Conservation (phyloP, 2,888 invertebrate species). For the Stenotaenia linearis region DNA sequence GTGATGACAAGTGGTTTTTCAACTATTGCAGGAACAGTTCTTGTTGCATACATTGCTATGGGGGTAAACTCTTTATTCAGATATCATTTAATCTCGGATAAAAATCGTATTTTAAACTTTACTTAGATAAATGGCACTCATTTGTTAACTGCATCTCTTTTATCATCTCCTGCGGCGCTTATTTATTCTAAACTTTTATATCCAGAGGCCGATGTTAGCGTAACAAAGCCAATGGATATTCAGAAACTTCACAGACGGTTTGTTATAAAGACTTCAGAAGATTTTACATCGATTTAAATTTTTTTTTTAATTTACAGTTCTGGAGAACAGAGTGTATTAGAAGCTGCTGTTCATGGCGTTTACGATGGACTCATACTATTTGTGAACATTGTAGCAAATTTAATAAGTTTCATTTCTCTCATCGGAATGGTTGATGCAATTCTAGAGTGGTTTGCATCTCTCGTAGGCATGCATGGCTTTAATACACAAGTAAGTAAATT, state of each 20-base stretch:
- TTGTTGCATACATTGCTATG: background rate
- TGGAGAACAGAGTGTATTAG: slow-evolving; percentile 72
- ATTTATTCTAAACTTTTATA: background rate
- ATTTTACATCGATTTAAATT: no score
- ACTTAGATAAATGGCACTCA: background rate
- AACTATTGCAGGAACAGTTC: background rate
- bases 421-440: slow-evolving; percentile 76
- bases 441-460: slow-evolving; percentile 69
- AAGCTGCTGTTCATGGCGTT: slow-evolving; percentile 88
- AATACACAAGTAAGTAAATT: background rate
- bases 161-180: background rate
- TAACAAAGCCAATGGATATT: background rate
- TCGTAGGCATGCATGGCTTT: slow-evolving; percentile 60
- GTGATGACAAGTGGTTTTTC: background rate
- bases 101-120: no score
- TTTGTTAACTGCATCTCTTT: background rate
- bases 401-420: slow-evolving; percentile 84
- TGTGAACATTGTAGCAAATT: slow-evolving; percentile 79
- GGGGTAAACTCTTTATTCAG: no score
- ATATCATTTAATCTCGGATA: no score
- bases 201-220: background rate
- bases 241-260: background rate
- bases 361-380: slow-evolving; percentile 71
- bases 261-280: no score
- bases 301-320: background rate